Percentiles rank a stretch among this genome's conserved stretches.
Evolutionary conservation across 2,797 vertebrate genomes (phyloP).

Genomic region (Anabacerthia variegaticeps): DNA sequence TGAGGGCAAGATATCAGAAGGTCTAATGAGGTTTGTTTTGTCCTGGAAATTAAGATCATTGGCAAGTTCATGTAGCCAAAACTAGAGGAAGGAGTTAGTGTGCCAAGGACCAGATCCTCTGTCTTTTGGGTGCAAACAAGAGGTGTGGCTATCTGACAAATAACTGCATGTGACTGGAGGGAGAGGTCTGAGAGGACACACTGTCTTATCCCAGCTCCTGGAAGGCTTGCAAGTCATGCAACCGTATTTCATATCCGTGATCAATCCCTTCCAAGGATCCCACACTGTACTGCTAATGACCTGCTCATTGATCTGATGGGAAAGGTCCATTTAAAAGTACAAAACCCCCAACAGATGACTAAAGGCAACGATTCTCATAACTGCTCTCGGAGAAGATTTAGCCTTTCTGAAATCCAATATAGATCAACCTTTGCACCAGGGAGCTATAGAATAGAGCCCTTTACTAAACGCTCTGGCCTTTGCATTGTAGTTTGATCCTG

Average conservation of each 20-base stretch:
- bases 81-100: background rate
- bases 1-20: background rate
- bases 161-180: background rate
- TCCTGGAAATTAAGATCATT: background rate
- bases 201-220: background rate
- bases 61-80: background rate
- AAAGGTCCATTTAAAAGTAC: background rate
- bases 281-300: rapidly evolving
- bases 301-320: background rate
- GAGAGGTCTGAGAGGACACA: background rate
- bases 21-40: background rate
- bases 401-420: background rate
- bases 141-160: background rate
- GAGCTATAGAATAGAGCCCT: background rate
- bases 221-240: background rate
- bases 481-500: background rate
- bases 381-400: background rate
- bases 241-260: background rate
- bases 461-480: background rate
- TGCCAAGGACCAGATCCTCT: background rate
- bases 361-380: background rate
- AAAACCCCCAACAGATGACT: background rate
- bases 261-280: background rate
- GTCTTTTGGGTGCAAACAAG: rapidly evolving
- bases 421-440: background rate